phyloP scores from a whole-genome alignment of 2,797 vertebrate genomes.

The Fistularia commersonii region DNA sequence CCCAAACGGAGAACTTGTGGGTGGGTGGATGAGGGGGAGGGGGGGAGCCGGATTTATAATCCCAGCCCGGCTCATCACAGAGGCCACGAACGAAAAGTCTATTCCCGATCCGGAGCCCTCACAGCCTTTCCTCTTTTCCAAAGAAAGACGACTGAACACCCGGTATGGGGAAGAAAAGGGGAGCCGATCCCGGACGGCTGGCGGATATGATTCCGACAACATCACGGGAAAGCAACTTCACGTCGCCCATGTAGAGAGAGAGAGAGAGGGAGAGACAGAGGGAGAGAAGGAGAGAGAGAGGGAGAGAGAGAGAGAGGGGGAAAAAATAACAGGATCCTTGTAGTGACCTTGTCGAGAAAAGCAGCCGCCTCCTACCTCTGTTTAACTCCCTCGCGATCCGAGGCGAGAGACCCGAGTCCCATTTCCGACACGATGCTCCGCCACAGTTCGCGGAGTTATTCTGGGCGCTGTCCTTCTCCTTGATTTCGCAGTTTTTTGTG shows the following conservation, averaged over 20 bases:
- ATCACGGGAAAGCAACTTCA: conserved; percentile 55
- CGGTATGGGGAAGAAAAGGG: neutral
- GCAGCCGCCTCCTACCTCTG: conserved; percentile 45
- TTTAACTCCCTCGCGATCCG: conserved; percentile 25
- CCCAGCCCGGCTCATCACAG: conserved; percentile 31
- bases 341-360: conserved; percentile 44
- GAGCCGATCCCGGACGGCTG: conserved; percentile 9
- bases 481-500: conserved; percentile 70
- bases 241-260: conserved; percentile 35
- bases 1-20: conserved; percentile 23
- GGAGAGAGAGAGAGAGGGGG: conserved; percentile 10
- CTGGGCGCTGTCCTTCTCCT: conserved; percentile 75
- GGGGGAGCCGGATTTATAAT: conserved; percentile 41
- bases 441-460: conserved; percentile 50
- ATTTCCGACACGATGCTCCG: conserved; percentile 50
- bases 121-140: neutral
- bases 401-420: conserved; percentile 26
- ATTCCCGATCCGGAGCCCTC: conserved; percentile 14
- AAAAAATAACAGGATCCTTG: conserved; percentile 22
- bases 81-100: conserved; percentile 35
- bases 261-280: neutral
- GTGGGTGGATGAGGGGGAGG: conserved; percentile 1
- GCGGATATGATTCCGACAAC: conserved; percentile 29
- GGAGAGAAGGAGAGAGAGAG: neutral
- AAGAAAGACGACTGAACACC: neutral